phyloP scores from a whole-genome alignment of 2,113 vertebrate species.

The Pseudorasbora parva region DNA sequence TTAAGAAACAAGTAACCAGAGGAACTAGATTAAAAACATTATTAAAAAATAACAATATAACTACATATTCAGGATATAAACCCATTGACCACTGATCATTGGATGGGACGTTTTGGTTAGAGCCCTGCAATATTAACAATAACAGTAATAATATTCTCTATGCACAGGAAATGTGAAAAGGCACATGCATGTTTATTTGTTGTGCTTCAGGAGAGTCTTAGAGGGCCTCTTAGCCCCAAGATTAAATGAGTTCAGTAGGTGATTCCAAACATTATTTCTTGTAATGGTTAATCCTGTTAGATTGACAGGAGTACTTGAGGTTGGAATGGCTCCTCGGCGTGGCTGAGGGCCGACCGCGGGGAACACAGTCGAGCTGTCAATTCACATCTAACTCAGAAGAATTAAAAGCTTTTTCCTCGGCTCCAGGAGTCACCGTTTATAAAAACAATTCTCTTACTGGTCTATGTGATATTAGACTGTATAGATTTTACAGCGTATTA shows the following conservation, averaged over 20 bases:
- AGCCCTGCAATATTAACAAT: neutral
- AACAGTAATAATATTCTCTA: neutral
- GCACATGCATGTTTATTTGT: slow-evolving; percentile 40
- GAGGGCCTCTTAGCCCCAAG: slow-evolving; percentile 36
- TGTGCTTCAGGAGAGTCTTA: slow-evolving; percentile 38
- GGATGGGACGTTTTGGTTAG: neutral
- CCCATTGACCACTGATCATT: too few species aligned
- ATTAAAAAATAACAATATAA: neutral
- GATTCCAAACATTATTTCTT: slow-evolving; percentile 69
- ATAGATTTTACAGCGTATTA: neutral
- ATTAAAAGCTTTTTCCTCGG: slow-evolving; percentile 2
- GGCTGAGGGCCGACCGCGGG: slow-evolving; percentile 51
- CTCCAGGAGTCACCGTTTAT: neutral
- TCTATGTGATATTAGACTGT: neutral
- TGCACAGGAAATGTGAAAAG: slow-evolving; percentile 1
- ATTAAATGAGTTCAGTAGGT: slow-evolving; percentile 60
- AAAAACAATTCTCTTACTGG: neutral
- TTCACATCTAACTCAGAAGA: slow-evolving; percentile 1
- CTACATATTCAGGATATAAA: neutral
- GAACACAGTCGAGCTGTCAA: slow-evolving; percentile 68
- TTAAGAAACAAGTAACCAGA: too few species aligned
- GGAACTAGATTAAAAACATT: too few species aligned
- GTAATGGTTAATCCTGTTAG: slow-evolving; percentile 74
- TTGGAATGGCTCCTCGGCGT: slow-evolving; percentile 67
- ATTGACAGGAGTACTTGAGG: slow-evolving; percentile 73